Evolutionary conservation across 2,888 invertebrate species (phyloP).

Genomic region (Lasioglossum oenotherae): DNA sequence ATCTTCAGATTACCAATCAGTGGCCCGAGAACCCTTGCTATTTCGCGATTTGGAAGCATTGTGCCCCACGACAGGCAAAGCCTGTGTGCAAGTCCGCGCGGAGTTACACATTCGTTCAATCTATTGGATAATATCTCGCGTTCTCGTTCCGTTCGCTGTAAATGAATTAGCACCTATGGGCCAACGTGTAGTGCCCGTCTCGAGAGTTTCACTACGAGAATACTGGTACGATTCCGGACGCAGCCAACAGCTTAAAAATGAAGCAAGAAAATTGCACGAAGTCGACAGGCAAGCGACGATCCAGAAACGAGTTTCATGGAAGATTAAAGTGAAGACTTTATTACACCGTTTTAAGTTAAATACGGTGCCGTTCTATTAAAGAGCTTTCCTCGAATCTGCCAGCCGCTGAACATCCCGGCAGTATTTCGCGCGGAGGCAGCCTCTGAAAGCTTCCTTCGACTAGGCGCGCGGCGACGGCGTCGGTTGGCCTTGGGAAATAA

Average conservation of each 20-base stretch:
- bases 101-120: neutral
- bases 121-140: neutral
- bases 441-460: neutral
- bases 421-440: neutral
- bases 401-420: neutral
- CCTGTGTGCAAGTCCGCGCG: too few species aligned
- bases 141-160: neutral
- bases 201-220: neutral
- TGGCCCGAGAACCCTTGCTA: too few species aligned
- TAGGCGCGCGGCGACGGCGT: neutral
- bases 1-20: too few species aligned
- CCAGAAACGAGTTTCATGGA: neutral
- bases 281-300: neutral
- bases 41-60: too few species aligned
- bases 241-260: neutral
- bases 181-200: neutral
- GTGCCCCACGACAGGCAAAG: too few species aligned
- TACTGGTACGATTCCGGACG: neutral
- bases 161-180: neutral
- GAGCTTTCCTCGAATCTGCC: neutral
- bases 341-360: slow-evolving; percentile 7
- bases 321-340: neutral
- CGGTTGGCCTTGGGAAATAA: neutral
- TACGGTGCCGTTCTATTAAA: neutral
- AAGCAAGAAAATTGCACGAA: neutral